Evolutionary conservation across 1,140 invertebrate genomes (phyloP).

Genomic region (Yoshiicerus persimilis): DNA sequence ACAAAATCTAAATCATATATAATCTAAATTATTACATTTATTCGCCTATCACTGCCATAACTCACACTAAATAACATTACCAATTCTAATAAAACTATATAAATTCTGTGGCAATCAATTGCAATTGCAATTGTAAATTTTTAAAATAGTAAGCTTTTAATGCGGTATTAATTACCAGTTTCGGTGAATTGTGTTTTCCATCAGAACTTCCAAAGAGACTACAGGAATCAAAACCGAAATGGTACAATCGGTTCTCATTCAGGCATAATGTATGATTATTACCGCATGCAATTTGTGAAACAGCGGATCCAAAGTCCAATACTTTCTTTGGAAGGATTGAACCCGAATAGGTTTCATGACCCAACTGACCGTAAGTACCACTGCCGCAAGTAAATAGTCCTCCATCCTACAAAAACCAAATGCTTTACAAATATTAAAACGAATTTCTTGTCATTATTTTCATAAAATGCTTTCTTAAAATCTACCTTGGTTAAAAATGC

Average conservation of each 20-base stretch:
- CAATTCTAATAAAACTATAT: no score
- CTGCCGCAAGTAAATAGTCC: slow-evolving; percentile 91
- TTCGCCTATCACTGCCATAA: not conserved
- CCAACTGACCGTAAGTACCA: slow-evolving; percentile 84
- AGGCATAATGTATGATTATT: slow-evolving; percentile 55
- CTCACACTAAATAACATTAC: no score
- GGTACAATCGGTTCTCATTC: slow-evolving; percentile 63
- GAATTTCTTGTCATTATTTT: slow-evolving; percentile 34
- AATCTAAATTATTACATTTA: no score
- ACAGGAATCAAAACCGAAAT: slow-evolving; percentile 85
- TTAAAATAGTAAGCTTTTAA: no score
- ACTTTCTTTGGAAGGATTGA: slow-evolving; percentile 86
- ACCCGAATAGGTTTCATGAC: slow-evolving; percentile 79
- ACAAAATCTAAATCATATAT: not conserved
- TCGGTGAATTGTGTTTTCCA: slow-evolving; percentile 52
- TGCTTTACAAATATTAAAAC: not conserved
- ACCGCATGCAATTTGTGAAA: slow-evolving; percentile 78
- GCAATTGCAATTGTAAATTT: no score
- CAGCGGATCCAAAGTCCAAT: slow-evolving; percentile 85
- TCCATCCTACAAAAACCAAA: slow-evolving; percentile 66
- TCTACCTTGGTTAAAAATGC: slow-evolving; percentile 75
- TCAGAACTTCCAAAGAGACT: slow-evolving; percentile 77
- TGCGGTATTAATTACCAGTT: slow-evolving; percentile 14
- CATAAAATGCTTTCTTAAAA: not conserved
- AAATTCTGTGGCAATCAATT: no score